Conservation (phyloP, 2,797 vertebrate species). For the Rhinoraja longicauda region DNA sequence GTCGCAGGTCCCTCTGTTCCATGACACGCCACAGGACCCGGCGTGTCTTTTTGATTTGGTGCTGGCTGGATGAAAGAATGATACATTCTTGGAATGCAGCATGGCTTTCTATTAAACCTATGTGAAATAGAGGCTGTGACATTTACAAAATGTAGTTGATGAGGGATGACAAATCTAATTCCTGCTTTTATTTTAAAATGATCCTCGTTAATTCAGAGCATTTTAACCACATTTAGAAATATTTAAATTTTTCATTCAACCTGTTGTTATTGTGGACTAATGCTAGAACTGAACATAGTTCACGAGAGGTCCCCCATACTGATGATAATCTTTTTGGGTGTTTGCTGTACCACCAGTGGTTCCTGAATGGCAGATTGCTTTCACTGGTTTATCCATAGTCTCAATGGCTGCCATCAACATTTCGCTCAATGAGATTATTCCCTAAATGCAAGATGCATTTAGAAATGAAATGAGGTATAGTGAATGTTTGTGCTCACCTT, state of each 20-base stretch:
- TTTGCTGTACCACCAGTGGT: not conserved
- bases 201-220: not conserved
- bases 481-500: not conserved
- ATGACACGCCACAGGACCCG: too few relatives aligned
- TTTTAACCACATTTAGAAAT: not conserved
- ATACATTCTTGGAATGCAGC: too few relatives aligned
- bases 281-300: not conserved
- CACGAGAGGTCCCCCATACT: not conserved
- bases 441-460: not conserved
- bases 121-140: not conserved
- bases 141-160: not conserved
- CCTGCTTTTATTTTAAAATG: not conserved
- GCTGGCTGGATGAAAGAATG: not conserved
- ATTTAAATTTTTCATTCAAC: too few relatives aligned
- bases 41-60: not conserved
- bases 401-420: not conserved
- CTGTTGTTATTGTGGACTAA: not conserved
- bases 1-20: too few relatives aligned
- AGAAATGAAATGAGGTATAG: too few relatives aligned
- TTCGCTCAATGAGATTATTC: not conserved
- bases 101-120: not conserved
- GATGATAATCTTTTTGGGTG: not conserved
- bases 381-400: not conserved
- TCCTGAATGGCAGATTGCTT: not conserved
- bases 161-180: not conserved